phyloP scores from a whole-genome alignment of 2,113 vertebrate genomes.

The Perccottus glenii region DNA sequence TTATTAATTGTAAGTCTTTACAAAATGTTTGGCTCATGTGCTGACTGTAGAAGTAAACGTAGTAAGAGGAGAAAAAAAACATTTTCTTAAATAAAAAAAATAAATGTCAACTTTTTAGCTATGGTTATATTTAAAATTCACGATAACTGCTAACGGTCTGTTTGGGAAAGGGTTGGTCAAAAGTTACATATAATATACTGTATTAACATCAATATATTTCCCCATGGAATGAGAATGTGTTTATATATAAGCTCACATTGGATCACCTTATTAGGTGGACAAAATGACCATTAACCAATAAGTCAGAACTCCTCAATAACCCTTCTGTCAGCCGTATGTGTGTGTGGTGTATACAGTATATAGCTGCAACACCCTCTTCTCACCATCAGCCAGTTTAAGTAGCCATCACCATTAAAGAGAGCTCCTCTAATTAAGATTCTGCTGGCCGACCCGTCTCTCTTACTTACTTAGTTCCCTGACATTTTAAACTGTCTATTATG shows the following conservation, averaged over 20 bases:
- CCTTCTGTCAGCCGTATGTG: neutral
- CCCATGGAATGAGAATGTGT: neutral
- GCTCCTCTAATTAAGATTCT: constrained; percentile 83
- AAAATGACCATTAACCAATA: constrained; percentile 3
- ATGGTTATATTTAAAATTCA: too few species aligned
- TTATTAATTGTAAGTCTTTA: too few species aligned
- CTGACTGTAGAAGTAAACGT: too few species aligned
- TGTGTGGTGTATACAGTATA: constrained; percentile 30
- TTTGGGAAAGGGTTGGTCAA: too few species aligned
- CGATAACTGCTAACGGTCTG: too few species aligned
- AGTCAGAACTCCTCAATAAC: constrained; percentile 8
- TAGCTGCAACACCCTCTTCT: constrained; percentile 55
- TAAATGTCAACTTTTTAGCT: too few species aligned
- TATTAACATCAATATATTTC: neutral
- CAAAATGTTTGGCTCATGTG: too few species aligned
- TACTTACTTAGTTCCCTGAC: constrained; percentile 86
- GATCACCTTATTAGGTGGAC: neutral
- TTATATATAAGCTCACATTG: neutral
- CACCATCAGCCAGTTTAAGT: constrained; percentile 29
- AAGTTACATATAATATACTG: too few species aligned
- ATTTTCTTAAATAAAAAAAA: too few species aligned
- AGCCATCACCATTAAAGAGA: constrained; percentile 73
- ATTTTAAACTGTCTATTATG: constrained; percentile 88
- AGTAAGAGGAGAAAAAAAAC: too few species aligned
- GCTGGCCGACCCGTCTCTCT: constrained; percentile 78